These are phyloP conservation scores for Saiga tatarica DNA, from an alignment of 2,113 vertebrate genomes.

Conservation along the genomic window DNA sequence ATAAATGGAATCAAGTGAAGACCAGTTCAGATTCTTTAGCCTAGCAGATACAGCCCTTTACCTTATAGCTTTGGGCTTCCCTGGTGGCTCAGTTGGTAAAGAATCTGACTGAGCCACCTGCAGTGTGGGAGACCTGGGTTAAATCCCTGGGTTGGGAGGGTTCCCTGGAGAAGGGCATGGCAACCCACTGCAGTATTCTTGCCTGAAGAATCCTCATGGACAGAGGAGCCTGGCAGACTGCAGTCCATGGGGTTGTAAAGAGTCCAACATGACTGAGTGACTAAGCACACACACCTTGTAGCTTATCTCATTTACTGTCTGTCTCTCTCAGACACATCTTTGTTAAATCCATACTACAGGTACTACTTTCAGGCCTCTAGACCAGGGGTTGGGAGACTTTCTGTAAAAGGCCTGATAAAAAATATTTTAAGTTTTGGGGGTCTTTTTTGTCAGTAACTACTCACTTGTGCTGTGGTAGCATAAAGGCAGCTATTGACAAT, in stretches of 20 bases:
- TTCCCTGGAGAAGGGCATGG: background rate
- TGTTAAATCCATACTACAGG: background rate
- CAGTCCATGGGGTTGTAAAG: background rate
- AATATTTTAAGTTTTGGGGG: constrained; percentile 21
- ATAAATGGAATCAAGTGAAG: constrained; percentile 9
- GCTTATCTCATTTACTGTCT: background rate
- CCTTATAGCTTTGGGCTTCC: background rate
- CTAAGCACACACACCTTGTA: background rate
- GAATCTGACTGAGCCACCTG: background rate
- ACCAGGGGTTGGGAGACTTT: background rate
- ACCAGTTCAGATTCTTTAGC: background rate
- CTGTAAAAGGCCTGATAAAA: background rate
- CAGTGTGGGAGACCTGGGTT: background rate
- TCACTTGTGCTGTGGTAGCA: background rate
- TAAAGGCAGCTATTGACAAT: background rate
- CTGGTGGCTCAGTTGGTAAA: background rate
- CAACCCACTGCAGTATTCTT: background rate
- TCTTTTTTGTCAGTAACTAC: background rate
- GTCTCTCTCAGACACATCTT: background rate
- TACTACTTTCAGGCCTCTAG: background rate
- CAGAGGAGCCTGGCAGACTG: background rate
- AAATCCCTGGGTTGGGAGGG: background rate
- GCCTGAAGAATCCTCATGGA: background rate
- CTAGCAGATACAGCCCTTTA: background rate
- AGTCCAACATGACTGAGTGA: background rate